phyloP scores from a whole-genome alignment of 2,888 invertebrate species.

The Tetheella fluctuosa region DNA sequence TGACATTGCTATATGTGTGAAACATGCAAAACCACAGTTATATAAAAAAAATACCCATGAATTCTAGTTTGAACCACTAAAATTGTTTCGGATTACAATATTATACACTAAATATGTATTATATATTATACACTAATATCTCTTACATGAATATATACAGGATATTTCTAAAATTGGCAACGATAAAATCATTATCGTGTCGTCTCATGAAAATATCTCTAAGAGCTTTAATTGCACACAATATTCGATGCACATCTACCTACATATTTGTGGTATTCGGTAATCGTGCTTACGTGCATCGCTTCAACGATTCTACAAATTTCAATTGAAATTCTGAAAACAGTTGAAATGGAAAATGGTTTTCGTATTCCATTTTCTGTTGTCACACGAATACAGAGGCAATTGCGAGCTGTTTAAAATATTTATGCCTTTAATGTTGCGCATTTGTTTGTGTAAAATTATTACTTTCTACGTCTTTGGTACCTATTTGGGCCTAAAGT shows the following conservation, averaged over 20 bases:
- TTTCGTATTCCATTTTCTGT: not conserved
- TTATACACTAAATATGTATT: too few relatives aligned
- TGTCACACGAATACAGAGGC: not conserved
- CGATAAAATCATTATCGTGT: not conserved
- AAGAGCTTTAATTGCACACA: slow-evolving; percentile 12
- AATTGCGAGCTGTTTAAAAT: not conserved
- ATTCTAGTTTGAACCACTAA: too few relatives aligned
- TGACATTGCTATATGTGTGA: too few relatives aligned
- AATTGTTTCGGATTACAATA: too few relatives aligned
- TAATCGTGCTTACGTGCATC: slow-evolving; percentile 30
- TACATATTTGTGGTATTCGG: slow-evolving; percentile 9
- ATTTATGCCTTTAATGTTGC: not conserved
- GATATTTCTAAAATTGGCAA: not conserved
- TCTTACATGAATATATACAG: too few relatives aligned
- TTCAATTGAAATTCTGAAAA: slow-evolving; percentile 11
- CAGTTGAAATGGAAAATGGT: slow-evolving; percentile 8
- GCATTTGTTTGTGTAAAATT: not conserved
- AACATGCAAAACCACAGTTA: too few relatives aligned
- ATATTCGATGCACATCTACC: not conserved
- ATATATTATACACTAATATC: too few relatives aligned
- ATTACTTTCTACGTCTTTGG: not conserved
- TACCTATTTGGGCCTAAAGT: too few relatives aligned
- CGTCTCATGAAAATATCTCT: not conserved
- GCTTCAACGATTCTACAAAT: slow-evolving; percentile 18
- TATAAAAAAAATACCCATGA: too few relatives aligned